Evolutionary conservation across 2,113 vertebrate species (phyloP).

Genomic region (Gallinago media): DNA sequence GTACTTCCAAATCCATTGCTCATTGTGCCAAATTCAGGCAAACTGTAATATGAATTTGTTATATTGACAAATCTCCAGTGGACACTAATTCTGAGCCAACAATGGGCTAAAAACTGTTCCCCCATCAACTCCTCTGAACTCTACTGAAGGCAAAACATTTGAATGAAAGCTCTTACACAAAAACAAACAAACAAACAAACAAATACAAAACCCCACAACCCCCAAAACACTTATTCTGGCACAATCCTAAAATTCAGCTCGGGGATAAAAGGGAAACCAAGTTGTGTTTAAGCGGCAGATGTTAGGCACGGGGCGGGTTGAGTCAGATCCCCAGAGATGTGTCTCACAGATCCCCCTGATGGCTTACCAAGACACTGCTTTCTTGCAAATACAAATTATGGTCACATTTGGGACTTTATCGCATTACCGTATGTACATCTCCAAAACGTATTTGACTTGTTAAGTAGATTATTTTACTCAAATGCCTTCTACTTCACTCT

Average conservation of each 20-base stretch:
- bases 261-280: not conserved
- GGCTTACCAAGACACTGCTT: not conserved
- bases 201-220: not conserved
- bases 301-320: not conserved
- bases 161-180: not conserved
- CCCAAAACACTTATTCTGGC: not conserved
- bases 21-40: not conserved
- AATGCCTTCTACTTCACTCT: not conserved
- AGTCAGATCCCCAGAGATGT: not conserved
- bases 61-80: not conserved
- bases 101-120: not conserved
- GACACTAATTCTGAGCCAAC: not conserved
- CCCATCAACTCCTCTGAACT: not conserved
- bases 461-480: not conserved
- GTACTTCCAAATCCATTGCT: not conserved
- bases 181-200: not conserved
- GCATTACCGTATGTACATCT: not conserved
- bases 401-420: not conserved
- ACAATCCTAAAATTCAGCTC: not conserved
- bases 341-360: not conserved
- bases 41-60: not conserved
- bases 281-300: fast-evolving
- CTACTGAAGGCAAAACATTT: not conserved
- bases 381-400: not conserved
- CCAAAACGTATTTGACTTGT: not conserved